These are phyloP conservation scores for Epizoanthus scotinus DNA, from an alignment of 92 coral and sea anemone genomes.

Conservation along the genomic window DNA sequence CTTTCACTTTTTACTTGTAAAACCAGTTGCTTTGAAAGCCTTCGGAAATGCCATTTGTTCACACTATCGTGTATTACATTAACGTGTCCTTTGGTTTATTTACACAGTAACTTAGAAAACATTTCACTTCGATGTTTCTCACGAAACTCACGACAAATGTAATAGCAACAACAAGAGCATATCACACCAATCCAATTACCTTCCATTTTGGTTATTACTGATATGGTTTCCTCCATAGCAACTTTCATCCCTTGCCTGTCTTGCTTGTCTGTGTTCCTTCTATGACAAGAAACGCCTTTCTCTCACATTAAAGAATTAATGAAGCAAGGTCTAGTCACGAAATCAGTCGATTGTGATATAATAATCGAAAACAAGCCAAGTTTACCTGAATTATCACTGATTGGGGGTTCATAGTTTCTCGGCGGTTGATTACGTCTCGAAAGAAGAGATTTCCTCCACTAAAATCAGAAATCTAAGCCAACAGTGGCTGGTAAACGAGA, in stretches of 20 bases:
- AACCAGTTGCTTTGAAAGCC: neutral
- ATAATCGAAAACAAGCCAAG: neutral
- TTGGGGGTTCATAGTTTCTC: neutral
- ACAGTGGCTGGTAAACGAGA: neutral
- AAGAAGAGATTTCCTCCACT: neutral
- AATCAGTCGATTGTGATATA: constrained; percentile 35
- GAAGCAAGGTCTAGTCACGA: constrained; percentile 71
- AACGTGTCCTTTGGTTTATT: constrained; percentile 13
- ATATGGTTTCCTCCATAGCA: constrained; percentile 1
- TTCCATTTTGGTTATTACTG: neutral
- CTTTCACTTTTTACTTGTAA: neutral
- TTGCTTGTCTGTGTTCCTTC: constrained; percentile 34
- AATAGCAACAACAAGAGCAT: too few relatives aligned
- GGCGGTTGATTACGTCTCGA: neutral
- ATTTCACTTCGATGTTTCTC: constrained; percentile 11
- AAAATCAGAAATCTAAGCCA: neutral
- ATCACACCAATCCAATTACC: neutral
- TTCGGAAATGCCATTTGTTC: neutral
- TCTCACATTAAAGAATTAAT: constrained; percentile 70
- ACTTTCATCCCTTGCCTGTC: constrained; percentile 22
- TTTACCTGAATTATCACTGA: neutral
- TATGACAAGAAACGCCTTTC: constrained; percentile 40
- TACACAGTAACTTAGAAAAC: constrained; percentile 1
- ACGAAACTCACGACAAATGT: neutral
- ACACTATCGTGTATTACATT: neutral